Evolutionary conservation across 2,113 vertebrate genomes (phyloP), one percentile per base, ranked within the genome.

Genomic region (Ammospiza caudacuta): DNA sequence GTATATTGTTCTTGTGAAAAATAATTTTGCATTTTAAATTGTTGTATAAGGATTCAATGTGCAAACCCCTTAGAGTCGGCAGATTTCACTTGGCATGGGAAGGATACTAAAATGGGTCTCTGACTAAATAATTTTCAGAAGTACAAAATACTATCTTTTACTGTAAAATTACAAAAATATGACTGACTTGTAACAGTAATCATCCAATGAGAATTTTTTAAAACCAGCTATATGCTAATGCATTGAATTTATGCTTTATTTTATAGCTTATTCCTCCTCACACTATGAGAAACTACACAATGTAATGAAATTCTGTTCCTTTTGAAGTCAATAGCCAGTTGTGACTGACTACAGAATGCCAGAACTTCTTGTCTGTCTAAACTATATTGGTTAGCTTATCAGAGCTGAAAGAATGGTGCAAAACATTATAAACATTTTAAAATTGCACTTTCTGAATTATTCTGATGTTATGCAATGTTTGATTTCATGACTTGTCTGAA

Each of bases 141-240:
- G 78, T 79, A 89, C 20, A 31, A 15, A 87, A 52, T 39, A 68
- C n/a, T 78, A 20, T 15, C 13, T 74, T 77, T 87, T 79, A 75
- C 69, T 51, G 6, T 22, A 72, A 49, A 86, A 83, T 75, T 84
- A 89, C 35, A 72, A 87, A 94, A 89, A 7, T 49, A 76, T 75
- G 75, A 89, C 41, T 89, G 83, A 82, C 62, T 94, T 94, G 75
- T 62, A 85, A 61, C 33, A 87, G 74, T 82, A 89, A 73, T 41
- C 1, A 33, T 52, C 62, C 51, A 80, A 22, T 29, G 8, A 74
- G 19, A 24, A 9, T 9, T 31, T 89, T 62, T 78, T 16, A 14
- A 39, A 75, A 79, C 11, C 35, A 90, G 35, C 54, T 76, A 3
- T 15, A 47, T 55, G 37, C 49, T 54, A 82, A 87, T 24, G 63